Evolutionary conservation across 2,888 invertebrate genomes (phyloP).

Genomic region (Tortricodes alternella): DNA sequence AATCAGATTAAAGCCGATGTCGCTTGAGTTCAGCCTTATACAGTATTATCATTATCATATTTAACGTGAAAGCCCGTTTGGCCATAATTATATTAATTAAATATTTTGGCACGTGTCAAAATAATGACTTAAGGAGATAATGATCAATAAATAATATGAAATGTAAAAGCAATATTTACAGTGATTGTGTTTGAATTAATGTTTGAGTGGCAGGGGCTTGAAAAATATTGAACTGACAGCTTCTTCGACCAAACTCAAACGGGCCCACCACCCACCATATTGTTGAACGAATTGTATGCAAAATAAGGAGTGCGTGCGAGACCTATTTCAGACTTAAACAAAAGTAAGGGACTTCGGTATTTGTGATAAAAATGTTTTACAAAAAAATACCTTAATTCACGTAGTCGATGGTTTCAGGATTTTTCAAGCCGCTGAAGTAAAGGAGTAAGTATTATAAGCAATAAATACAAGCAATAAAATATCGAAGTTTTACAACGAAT

Average conservation of each 20-base stretch:
- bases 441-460: slow-evolving; percentile 46
- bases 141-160: slow-evolving; percentile 5
- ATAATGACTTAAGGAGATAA: background rate
- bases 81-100: background rate
- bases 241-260: too few relatives aligned
- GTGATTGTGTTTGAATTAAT: background rate
- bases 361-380: too few relatives aligned
- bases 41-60: background rate
- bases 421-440: slow-evolving; percentile 31
- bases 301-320: too few relatives aligned
- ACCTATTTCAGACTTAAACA: too few relatives aligned
- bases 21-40: background rate
- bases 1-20: background rate
- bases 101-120: slow-evolving; percentile 1
- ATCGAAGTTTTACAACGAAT: slow-evolving; percentile 68
- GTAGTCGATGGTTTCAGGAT: background rate
- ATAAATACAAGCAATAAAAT: slow-evolving; percentile 52
- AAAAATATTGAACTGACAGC: background rate
- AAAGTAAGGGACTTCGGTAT: too few relatives aligned
- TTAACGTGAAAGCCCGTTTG: too few relatives aligned
- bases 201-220: slow-evolving; percentile 3
- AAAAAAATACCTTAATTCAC: too few relatives aligned
- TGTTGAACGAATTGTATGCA: too few relatives aligned
- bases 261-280: too few relatives aligned
- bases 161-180: slow-evolving; percentile 24